Evolutionary conservation across 1,140 invertebrate species (phyloP).

Genomic region (Drosophila serrata): DNA sequence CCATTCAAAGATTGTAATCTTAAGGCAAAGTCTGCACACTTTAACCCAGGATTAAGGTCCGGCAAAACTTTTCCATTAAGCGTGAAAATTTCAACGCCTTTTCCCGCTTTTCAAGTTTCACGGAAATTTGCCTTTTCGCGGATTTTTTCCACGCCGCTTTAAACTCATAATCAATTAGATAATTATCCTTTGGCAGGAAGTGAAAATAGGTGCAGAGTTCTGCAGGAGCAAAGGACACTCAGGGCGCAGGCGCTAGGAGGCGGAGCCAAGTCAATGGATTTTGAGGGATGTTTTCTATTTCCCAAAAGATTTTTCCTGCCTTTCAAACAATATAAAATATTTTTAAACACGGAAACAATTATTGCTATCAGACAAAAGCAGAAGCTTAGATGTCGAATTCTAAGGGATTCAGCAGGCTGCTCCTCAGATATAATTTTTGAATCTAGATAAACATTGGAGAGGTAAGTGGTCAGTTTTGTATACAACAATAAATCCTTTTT

Average conservation of each 20-base stretch:
- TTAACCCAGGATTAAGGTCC: conserved; percentile 31
- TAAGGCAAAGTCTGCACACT: not conserved
- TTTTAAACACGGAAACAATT: no score
- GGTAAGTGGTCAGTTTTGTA: not conserved
- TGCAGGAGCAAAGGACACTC: not conserved
- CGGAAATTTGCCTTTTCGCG: conserved; percentile 24
- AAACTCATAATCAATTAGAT: conserved; percentile 5
- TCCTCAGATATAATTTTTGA: not conserved
- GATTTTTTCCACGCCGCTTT: conserved; percentile 35
- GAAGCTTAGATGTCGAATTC: not conserved
- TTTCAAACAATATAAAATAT: not conserved
- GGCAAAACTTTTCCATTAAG: conserved; percentile 43
- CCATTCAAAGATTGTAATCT: conserved; percentile 9
- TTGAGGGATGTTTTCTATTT: not conserved
- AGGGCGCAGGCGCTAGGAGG: conserved; percentile 12
- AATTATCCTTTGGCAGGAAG: not conserved
- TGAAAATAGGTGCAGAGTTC: not conserved
- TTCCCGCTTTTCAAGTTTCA: conserved; percentile 1
- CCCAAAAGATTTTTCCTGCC: not conserved
- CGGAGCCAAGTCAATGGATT: conserved; percentile 9
- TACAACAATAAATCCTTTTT: not conserved
- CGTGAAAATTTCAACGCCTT: conserved; percentile 70
- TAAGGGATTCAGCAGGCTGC: not conserved
- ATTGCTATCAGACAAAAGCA: not conserved
- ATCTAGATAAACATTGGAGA: not conserved